phyloP scores from a whole-genome alignment of 1,140 invertebrate species.

The Ips typographus region DNA sequence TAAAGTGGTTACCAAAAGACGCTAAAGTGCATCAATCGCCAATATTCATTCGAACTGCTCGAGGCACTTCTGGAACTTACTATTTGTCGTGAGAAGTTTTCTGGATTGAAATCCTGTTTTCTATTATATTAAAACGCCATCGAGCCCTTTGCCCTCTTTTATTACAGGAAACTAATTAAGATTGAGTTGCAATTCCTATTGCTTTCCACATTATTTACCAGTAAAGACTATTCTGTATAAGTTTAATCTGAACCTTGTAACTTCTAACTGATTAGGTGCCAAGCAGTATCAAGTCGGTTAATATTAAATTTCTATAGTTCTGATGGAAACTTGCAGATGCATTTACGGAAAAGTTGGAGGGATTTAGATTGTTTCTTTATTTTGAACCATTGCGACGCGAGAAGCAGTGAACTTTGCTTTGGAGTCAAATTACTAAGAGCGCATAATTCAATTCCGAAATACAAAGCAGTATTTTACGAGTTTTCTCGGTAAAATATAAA shows the following conservation, averaged over 20 bases:
- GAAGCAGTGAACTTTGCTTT: no score
- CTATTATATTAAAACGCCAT: conserved; percentile 28
- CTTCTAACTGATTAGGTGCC: no score
- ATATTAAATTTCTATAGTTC: no score
- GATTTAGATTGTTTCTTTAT: no score
- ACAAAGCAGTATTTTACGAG: conserved; percentile 25
- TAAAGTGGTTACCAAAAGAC: conserved; percentile 13
- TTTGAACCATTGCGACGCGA: no score
- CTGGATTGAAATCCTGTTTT: conserved; percentile 27
- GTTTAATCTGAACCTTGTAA: no score
- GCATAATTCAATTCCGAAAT: conserved; percentile 14
- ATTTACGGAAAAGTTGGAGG: no score
- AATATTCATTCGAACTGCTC: conserved; percentile 19
- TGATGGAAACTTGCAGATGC: no score
- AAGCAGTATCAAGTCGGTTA: no score
- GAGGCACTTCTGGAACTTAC: conserved; percentile 23
- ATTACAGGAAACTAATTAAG: conserved; percentile 28
- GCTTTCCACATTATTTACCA: neutral
- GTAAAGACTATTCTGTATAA: no score
- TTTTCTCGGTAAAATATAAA: conserved; percentile 16
- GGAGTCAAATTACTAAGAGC: conserved; percentile 7
- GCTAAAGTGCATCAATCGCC: conserved; percentile 23
- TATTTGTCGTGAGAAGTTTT: conserved; percentile 26
- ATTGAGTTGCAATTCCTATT: neutral
- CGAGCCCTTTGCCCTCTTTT: conserved; percentile 8